Evolutionary conservation across 2,797 vertebrate species (phyloP).

Genomic region (Takifugu ocellatus): DNA sequence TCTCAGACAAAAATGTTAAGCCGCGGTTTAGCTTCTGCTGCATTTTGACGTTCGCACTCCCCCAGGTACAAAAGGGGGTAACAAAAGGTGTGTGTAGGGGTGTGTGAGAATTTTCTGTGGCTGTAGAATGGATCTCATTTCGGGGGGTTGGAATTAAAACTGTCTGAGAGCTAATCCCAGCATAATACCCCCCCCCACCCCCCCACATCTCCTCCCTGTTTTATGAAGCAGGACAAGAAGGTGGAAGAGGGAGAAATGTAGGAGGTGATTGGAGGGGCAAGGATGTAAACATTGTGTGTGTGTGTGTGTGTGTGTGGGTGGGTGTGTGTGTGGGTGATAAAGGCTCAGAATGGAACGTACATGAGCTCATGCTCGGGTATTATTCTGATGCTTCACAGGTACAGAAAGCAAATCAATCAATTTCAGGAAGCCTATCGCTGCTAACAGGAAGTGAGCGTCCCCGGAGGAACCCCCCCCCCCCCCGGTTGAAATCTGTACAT

Average conservation of each 20-base stretch:
- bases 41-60: background rate
- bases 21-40: background rate
- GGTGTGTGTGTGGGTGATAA: no score
- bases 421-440: no score
- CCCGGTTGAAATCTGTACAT: background rate
- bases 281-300: constrained; percentile 1
- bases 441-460: no score
- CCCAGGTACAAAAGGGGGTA: background rate
- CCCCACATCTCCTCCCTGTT: constrained; percentile 15
- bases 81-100: background rate
- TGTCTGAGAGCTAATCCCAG: constrained; percentile 63
- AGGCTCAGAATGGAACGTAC: background rate
- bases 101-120: constrained; percentile 43
- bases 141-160: constrained; percentile 66
- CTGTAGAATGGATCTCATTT: constrained; percentile 57
- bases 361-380: background rate
- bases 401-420: no score
- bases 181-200: constrained; percentile 40
- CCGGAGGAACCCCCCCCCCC: no score
- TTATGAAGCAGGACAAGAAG: constrained; percentile 36
- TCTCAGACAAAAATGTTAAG: background rate
- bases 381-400: background rate
- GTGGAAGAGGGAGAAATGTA: constrained; percentile 23
- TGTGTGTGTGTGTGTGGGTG: background rate
- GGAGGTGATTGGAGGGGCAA: constrained; percentile 16